Evolutionary conservation across 2,888 invertebrate genomes (phyloP), one percentile per base, ranked within the genome.

Genomic region (Uropetala carovei): DNA sequence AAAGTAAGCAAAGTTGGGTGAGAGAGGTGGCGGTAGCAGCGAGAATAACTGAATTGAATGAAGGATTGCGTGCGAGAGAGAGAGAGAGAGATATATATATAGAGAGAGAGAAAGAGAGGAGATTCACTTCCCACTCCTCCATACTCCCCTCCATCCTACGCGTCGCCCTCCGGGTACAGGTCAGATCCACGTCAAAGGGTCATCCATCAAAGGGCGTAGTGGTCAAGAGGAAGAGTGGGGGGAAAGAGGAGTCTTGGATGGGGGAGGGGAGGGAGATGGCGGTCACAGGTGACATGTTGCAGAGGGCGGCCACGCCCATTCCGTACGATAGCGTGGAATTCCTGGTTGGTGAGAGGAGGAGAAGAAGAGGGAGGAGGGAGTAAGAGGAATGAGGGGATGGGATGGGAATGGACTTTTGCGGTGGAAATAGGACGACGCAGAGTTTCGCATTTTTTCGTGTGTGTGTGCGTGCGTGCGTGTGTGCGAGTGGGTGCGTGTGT

Each of bases 251-350:
- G 43, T 43, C 2, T 10, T 4, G 75, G 22, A 27, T 22, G 75
- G 27, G 75, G 22, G 22, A 75, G 75, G 22, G 75, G 75, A 27
- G 27, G 75, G 75, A 27, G 75, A 27, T 27, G 27, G 75, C 75
- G 75, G 75, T 75, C 75, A 75, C 75, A 75, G 75, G 75, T 75
- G 75, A 75, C 75, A 75, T 75, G 75, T 75, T 75, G 75, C 75
- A 75, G 75, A 75, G 75, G 75, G 18, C 9, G 75, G 27, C 75
- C 75, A 75, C 75, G 75, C 75, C 75, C 75, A 75, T 75, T 27
- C 43, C 75, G 75, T 75, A 75, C 75, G 22, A 22, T 13, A 75
- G 75, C 22, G 75, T 75, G 75, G 75, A 75, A 75, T 75, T 27
- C 75, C n/a, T n/a, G 64, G 16, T 7, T n/a, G 16, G 64, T 18